phyloP scores from a whole-genome alignment of 2,888 invertebrate species.

The Papilio protenor region DNA sequence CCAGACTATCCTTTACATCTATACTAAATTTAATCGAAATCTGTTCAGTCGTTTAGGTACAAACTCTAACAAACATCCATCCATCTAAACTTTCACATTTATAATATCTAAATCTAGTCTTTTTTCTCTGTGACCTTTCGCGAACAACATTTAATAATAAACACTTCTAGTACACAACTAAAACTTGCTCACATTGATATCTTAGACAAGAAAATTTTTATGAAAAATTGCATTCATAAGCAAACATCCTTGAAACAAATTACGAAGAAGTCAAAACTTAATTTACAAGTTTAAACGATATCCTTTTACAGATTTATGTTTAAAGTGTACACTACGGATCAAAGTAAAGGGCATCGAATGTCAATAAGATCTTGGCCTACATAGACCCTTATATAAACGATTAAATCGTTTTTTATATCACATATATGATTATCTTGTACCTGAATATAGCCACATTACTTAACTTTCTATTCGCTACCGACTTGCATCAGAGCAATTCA shows the following conservation, averaged over 20 bases:
- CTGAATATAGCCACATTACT: neutral
- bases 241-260: neutral
- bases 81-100: too few relatives aligned
- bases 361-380: conserved; percentile 28
- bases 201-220: neutral
- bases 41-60: too few relatives aligned
- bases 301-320: neutral
- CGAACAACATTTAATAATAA: too few relatives aligned
- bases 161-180: too few relatives aligned
- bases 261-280: neutral
- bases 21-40: too few relatives aligned
- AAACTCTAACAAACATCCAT: too few relatives aligned
- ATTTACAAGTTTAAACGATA: conserved; percentile 21
- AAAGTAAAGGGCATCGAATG: conserved; percentile 29
- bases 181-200: too few relatives aligned
- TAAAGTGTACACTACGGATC: neutral
- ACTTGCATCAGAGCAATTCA: conserved; percentile 16
- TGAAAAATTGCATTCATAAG: neutral
- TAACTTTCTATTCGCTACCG: conserved; percentile 4
- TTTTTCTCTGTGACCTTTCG: too few relatives aligned
- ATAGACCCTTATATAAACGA: neutral
- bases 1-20: too few relatives aligned
- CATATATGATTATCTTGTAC: neutral
- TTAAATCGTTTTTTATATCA: neutral
- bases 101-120: too few relatives aligned